A percentile compares a stretch with the other conserved stretches of the same genome.
phyloP scores from a whole-genome alignment of 1,140 invertebrate species.

The Philotrypesis tridentata region DNA sequence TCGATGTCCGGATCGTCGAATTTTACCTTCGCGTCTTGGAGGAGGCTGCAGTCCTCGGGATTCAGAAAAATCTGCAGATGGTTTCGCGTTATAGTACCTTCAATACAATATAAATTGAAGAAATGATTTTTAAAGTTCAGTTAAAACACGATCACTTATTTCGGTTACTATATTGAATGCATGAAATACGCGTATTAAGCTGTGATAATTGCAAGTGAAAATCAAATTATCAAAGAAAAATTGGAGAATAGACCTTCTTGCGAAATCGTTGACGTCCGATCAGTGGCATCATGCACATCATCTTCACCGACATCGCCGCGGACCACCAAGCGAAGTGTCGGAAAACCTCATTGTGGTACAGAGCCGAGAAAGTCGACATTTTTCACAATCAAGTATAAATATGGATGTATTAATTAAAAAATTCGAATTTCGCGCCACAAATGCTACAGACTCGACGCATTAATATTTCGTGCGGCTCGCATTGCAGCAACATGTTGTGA shows the following conservation, averaged over 20 bases:
- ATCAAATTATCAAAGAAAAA: not conserved
- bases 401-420: too few species aligned
- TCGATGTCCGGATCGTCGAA: slow-evolving; percentile 76
- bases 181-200: too few species aligned
- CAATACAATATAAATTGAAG: too few species aligned
- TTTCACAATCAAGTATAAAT: too few species aligned
- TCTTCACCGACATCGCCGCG: slow-evolving; percentile 76
- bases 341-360: slow-evolving; percentile 71
- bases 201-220: too few species aligned
- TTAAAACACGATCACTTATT: too few species aligned
- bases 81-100: too few species aligned
- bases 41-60: slow-evolving; percentile 72
- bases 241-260: slow-evolving; percentile 73
- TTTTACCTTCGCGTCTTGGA: slow-evolving; percentile 68
- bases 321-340: slow-evolving; percentile 72
- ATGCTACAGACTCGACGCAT: not conserved
- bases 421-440: not conserved
- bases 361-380: slow-evolving; percentile 62
- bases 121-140: too few species aligned
- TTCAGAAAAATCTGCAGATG: slow-evolving; percentile 75
- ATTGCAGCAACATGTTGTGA: too few species aligned
- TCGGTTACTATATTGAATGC: too few species aligned
- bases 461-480: too few species aligned
- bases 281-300: slow-evolving; percentile 74
- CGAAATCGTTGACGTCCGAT: slow-evolving; percentile 74